Evolutionary conservation across 2,888 invertebrate species (phyloP), one percentile per base, ranked within the genome.

Genomic region (Sinhomidia bicolor): DNA sequence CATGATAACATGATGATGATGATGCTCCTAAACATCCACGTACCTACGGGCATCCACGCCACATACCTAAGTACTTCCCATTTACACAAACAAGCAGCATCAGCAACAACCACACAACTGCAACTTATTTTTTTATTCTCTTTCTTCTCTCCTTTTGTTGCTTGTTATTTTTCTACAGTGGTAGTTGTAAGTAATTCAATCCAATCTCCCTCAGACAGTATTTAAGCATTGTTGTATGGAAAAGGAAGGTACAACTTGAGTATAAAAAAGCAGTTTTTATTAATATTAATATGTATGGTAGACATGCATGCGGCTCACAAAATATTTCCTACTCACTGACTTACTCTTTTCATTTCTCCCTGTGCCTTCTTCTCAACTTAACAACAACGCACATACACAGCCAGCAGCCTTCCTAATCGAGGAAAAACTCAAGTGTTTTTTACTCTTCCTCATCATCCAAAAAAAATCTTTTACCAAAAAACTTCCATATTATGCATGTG

Each of bases 401-500:
- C 20, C 60, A 60, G 20, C 26, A 68, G 68, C 17, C 17, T n/a
- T 36, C 17, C n/a, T 36, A 65, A 65, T 68, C 32, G 1, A 5
- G 32, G 17, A 41, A 41, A 41, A 36, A n/a, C 4, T 76, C 47
- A 26, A 76, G 47, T 76, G 74, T 76, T 47, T 76, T 76, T 32
- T 1, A n/a, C n/a, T n/a, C 65, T 41, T n/a, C 68, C 17, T 62
- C 29, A 10, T 29, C 14, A n/a, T 29, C 4, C 29, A 29, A 32
- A 36, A 29, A 65, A 68, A 41, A 17, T 68, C 10, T 36, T 68
- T 62, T 62, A 3, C 32, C 14, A 68, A n/a, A 17, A 32, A n/a
- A 32, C 10, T 26, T 76, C 74, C n/a, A 76, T 26, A 7, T 20
- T 9, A 10, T 36, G n/a, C 71, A 71, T 71, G 71, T 71, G 71